Evolutionary conservation across 2,797 vertebrate species (phyloP).

Genomic region (Hipposideros larvatus): DNA sequence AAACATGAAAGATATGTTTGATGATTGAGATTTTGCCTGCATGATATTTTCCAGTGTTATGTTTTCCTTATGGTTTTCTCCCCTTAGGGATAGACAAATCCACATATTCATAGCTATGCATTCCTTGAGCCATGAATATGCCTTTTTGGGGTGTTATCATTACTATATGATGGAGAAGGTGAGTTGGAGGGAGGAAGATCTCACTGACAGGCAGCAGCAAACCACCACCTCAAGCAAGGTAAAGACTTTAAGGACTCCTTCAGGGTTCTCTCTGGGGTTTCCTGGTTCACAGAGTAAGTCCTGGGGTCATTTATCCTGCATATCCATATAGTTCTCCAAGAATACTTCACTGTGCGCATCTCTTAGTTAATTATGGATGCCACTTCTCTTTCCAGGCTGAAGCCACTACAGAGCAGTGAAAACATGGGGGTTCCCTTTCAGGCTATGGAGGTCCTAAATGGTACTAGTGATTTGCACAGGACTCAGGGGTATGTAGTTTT

Average conservation of each 20-base stretch:
- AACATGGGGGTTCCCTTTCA: slow-evolving; percentile 4
- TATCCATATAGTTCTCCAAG: neutral
- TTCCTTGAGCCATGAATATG: neutral
- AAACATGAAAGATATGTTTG: neutral
- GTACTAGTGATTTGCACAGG: neutral
- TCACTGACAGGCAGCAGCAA: neutral
- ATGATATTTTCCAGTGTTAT: neutral
- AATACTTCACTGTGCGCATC: neutral
- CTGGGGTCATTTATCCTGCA: neutral
- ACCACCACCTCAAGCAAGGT: neutral
- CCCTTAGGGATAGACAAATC: neutral
- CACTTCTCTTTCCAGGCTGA: neutral
- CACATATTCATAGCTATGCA: neutral
- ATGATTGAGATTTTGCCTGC: neutral
- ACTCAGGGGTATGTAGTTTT: neutral
- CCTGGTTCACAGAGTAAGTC: neutral
- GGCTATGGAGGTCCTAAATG: neutral
- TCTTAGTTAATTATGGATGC: neutral
- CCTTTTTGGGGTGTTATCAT: neutral
- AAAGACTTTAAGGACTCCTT: neutral
- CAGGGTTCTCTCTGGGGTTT: neutral
- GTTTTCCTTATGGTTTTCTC: neutral
- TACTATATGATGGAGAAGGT: neutral
- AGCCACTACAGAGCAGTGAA: neutral
- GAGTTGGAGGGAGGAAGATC: neutral